A percentile compares a stretch with the other conserved stretches of the same genome.
Evolutionary conservation across 2,888 invertebrate species (phyloP).

Genomic region (Drosophila macrospina): DNA sequence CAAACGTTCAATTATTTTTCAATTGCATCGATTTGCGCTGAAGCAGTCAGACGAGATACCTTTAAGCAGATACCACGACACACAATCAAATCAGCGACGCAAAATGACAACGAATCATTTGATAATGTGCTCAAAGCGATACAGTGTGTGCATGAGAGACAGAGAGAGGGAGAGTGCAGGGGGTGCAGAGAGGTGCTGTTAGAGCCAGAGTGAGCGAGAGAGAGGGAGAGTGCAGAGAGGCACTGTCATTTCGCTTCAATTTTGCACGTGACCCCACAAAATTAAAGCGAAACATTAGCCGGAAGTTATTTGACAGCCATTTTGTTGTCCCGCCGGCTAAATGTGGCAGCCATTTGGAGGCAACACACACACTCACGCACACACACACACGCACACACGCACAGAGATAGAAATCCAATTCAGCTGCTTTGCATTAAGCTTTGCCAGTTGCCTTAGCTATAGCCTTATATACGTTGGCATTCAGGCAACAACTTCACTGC

Average conservation of each 20-base stretch:
- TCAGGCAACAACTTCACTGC: conserved; percentile 19
- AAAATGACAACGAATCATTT: conserved; percentile 46
- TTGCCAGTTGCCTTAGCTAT: conserved; percentile 1
- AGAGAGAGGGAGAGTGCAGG: neutral
- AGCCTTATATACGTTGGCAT: conserved; percentile 29
- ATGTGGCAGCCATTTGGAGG: conserved; percentile 2
- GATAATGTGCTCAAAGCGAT: conserved; percentile 33
- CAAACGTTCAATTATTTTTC: conserved; percentile 80
- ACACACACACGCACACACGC: neutral
- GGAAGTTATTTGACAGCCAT: conserved; percentile 76
- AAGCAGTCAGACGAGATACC: conserved; percentile 10
- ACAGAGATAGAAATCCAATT: conserved; percentile 32
- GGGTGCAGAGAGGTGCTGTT: neutral
- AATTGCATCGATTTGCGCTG: conserved; percentile 71
- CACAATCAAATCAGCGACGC: conserved; percentile 41
- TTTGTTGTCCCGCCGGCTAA: conserved; percentile 47
- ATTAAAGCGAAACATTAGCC: conserved; percentile 44
- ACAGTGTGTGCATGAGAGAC: neutral
- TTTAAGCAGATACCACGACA: conserved; percentile 29
- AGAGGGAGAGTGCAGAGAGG: neutral
- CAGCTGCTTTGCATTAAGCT: conserved; percentile 56
- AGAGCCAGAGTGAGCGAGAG: neutral
- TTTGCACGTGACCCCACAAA: conserved; percentile 49
- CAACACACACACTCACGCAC: neutral
- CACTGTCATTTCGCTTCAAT: conserved; percentile 34